Base-by-base conservation (phyloP, 1,140 invertebrate species). In the Steinernema feltiae region DNA sequence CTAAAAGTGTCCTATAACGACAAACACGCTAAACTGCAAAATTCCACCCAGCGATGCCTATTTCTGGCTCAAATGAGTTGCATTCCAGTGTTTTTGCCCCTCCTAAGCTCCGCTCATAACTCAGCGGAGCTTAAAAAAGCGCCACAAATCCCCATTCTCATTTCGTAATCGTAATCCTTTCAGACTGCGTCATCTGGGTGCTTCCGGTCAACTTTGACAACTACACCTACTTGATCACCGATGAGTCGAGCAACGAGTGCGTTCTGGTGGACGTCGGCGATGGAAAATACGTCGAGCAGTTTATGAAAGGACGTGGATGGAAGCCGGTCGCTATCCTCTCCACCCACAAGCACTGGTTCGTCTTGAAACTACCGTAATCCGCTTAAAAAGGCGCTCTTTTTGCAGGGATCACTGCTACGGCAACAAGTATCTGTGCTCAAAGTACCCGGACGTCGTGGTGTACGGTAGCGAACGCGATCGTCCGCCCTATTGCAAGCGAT, bases 101-200 rank as follows among this genome's bases (percentile, higher is more conserved):
- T 46, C 7, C 7, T 46, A 12, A 12, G 41, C n/a, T 46, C n/a
- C n/a, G 41, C 41, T 46, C n/a, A n/a, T n/a, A n/a, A n/a, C n/a
- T n/a, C n/a, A n/a, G n/a, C n/a, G n/a, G n/a, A n/a, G n/a, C n/a
- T n/a, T n/a, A n/a, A n/a, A n/a, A n/a, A n/a, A n/a, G n/a, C 41
- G 41, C 7, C 7, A 46, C 41, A 46, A 46, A 46, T n/a, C n/a
- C n/a, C 41, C n/a, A 12, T 12, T 46, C 41, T n/a, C 41, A 7
- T 46, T 46, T 7, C 7, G 7, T 46, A n/a, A 46, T 46, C 41
- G n/a, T 46, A 7, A 7, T n/a, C 41, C 3, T 27, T 63, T 15
- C 53, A 63, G 53, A 63, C 24, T 63, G 53, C 53, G 53, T 63
- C 7, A 63, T 63, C 53, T 63, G 53, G 53, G 53, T 63, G 53